Percentiles rank a stretch among this genome's conserved stretches.
These are phyloP conservation scores for Tribolium madens DNA, from an alignment of 1,140 invertebrate genomes.

Conservation along the genomic window DNA sequence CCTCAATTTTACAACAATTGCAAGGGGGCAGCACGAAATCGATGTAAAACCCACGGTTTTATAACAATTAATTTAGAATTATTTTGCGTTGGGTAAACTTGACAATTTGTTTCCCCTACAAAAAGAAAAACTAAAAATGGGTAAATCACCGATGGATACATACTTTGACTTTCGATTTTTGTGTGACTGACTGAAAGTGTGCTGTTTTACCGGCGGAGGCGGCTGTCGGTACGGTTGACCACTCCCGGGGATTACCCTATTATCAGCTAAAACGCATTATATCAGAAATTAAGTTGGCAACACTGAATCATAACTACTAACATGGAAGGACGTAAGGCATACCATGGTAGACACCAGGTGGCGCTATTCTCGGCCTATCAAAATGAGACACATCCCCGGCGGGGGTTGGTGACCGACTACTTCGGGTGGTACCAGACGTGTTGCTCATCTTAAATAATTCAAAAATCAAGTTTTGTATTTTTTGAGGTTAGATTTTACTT, in stretches of 20 bases:
- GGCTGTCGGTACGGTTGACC: slow-evolving; percentile 59
- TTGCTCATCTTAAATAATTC: slow-evolving; percentile 57
- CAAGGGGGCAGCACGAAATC: slow-evolving; percentile 40
- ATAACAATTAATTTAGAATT: slow-evolving; percentile 44
- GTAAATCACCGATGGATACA: slow-evolving; percentile 14
- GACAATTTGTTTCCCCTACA: slow-evolving; percentile 54
- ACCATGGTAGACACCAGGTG: slow-evolving; percentile 59
- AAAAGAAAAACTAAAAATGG: slow-evolving; percentile 43
- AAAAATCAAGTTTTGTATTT: slow-evolving; percentile 9
- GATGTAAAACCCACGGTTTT: slow-evolving; percentile 39
- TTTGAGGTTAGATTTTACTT: slow-evolving; percentile 48
- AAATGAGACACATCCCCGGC: slow-evolving; percentile 58
- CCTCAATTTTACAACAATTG: slow-evolving; percentile 43
- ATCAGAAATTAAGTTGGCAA: too few species aligned
- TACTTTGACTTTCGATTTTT: slow-evolving; percentile 57
- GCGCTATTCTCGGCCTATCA: slow-evolving; percentile 59
- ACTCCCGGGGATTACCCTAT: slow-evolving; percentile 57
- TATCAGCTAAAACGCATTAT: slow-evolving; percentile 52
- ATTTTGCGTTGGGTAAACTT: slow-evolving; percentile 56
- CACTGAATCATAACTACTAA: slow-evolving; percentile 51
- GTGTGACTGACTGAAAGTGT: slow-evolving; percentile 46
- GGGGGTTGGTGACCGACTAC: slow-evolving; percentile 64
- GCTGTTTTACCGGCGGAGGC: slow-evolving; percentile 52
- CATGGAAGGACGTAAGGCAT: slow-evolving; percentile 63
- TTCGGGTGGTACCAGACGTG: slow-evolving; percentile 60